Conservation (phyloP, 2,797 vertebrate species). For the Lycodopsis pacificus region DNA sequence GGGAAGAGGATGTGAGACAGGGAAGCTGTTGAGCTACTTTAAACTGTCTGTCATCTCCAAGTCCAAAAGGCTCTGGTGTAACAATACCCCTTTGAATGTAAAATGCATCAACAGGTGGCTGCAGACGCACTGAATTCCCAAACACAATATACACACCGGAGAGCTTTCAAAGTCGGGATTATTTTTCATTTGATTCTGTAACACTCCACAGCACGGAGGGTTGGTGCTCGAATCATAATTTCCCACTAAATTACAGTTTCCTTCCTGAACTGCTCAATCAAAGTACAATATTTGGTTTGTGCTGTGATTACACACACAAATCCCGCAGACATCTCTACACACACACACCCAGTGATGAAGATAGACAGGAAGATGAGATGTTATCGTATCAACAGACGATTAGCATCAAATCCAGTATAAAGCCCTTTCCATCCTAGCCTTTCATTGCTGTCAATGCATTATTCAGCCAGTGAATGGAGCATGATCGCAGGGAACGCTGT, state of each 20-base stretch:
- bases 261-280: constrained; percentile 69
- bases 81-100: constrained; percentile 37
- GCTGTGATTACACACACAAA: constrained; percentile 66
- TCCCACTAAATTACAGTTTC: constrained; percentile 74
- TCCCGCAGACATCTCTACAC: constrained; percentile 43
- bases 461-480: constrained; percentile 66
- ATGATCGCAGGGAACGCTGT: constrained; percentile 41
- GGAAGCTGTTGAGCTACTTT: constrained; percentile 48
- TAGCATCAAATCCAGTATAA: constrained; percentile 72
- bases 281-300: constrained; percentile 78
- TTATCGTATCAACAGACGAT: constrained; percentile 78
- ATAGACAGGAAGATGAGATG: constrained; percentile 78
- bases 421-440: constrained; percentile 68
- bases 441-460: constrained; percentile 66
- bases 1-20: constrained; percentile 26
- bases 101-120: constrained; percentile 63
- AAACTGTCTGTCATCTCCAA: constrained; percentile 56
- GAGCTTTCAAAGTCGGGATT: constrained; percentile 52
- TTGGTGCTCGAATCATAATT: constrained; percentile 68
- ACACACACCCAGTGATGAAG: constrained; percentile 66
- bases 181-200: constrained; percentile 57
- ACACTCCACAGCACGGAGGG: constrained; percentile 47
- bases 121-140: constrained; percentile 13
- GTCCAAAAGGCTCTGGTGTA: constrained; percentile 35
- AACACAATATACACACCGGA: constrained; percentile 68